Conservation (phyloP, 2,888 invertebrate genomes). For the Eupithecia vulgata region DNA sequence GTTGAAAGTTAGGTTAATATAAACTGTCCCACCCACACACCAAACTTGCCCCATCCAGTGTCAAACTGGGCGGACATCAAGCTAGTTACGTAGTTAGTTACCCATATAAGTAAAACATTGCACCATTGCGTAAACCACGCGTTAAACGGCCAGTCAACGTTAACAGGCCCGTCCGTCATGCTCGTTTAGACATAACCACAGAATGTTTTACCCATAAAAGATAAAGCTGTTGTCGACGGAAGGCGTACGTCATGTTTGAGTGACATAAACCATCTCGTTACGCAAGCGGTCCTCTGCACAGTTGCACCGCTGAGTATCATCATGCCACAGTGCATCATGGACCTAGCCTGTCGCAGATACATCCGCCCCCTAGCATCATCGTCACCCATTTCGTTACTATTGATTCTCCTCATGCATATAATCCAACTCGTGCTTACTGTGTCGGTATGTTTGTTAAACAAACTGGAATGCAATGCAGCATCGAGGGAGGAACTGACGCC, state of each 20-base stretch:
- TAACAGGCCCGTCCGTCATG: slow-evolving; percentile 18
- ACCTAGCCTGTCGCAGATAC: slow-evolving; percentile 10
- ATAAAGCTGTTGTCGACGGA: slow-evolving; percentile 20
- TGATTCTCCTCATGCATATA: slow-evolving; percentile 13
- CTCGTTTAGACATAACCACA: slow-evolving; percentile 23
- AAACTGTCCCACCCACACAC: background rate
- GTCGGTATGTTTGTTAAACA: slow-evolving; percentile 44
- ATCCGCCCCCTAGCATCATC: slow-evolving; percentile 10
- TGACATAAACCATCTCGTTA: slow-evolving; percentile 17
- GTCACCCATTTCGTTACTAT: slow-evolving; percentile 6
- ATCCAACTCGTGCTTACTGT: slow-evolving; percentile 36
- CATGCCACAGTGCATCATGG: slow-evolving; percentile 9
- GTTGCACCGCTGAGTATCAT: background rate
- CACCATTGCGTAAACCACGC: slow-evolving; percentile 18
- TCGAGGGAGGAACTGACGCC: slow-evolving; percentile 33
- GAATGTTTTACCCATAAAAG: slow-evolving; percentile 24
- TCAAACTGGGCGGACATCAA: background rate
- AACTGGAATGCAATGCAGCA: slow-evolving; percentile 28
- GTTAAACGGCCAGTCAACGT: slow-evolving; percentile 16
- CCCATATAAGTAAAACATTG: background rate
- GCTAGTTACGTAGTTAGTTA: background rate
- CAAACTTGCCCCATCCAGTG: background rate
- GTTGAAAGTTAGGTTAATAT: background rate
- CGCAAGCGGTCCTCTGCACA: slow-evolving; percentile 10
- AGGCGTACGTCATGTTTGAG: slow-evolving; percentile 19